A percentile compares a stretch with the other conserved stretches of the same genome.
Evolutionary conservation across 2,797 vertebrate genomes (phyloP).

Genomic region (Acipenser ruthenus): DNA sequence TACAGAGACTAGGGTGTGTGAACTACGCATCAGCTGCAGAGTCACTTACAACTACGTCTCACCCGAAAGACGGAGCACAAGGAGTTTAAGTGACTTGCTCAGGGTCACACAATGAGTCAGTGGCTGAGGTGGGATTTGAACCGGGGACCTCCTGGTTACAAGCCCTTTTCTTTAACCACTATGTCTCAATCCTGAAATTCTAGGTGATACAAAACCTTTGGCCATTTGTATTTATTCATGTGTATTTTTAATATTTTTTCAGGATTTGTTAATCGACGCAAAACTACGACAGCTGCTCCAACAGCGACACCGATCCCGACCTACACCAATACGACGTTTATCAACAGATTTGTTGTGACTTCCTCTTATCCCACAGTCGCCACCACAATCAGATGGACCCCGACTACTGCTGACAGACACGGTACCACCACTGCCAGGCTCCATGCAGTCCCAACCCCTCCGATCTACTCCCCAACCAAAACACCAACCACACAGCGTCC

Average conservation of each 20-base stretch:
- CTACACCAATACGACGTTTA: conserved; percentile 27
- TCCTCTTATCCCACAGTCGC: conserved; percentile 38
- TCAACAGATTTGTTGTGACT: conserved; percentile 29
- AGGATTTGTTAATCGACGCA: conserved; percentile 66
- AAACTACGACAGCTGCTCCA: conserved; percentile 48
- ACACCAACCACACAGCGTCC: conserved; percentile 3
- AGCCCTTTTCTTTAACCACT: too few relatives aligned
- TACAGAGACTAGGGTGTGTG: too few relatives aligned
- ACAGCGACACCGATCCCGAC: conserved; percentile 41
- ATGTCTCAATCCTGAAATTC: too few relatives aligned
- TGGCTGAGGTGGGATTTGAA: too few relatives aligned
- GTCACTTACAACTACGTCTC: too few relatives aligned
- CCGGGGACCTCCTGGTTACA: too few relatives aligned
- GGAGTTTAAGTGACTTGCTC: too few relatives aligned
- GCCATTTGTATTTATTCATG: background rate
- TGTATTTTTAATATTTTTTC: conserved; percentile 15
- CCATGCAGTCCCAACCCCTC: conserved; percentile 1
- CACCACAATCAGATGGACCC: conserved; percentile 8
- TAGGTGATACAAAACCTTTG: background rate
- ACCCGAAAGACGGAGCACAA: too few relatives aligned
- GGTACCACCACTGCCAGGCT: conserved; percentile 15
- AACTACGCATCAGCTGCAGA: too few relatives aligned
- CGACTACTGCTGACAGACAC: conserved; percentile 13
- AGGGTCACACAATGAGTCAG: too few relatives aligned
- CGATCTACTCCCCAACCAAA: conserved; percentile 19